phyloP scores from a whole-genome alignment of 2,888 invertebrate species.

The Idaea dimidiata region DNA sequence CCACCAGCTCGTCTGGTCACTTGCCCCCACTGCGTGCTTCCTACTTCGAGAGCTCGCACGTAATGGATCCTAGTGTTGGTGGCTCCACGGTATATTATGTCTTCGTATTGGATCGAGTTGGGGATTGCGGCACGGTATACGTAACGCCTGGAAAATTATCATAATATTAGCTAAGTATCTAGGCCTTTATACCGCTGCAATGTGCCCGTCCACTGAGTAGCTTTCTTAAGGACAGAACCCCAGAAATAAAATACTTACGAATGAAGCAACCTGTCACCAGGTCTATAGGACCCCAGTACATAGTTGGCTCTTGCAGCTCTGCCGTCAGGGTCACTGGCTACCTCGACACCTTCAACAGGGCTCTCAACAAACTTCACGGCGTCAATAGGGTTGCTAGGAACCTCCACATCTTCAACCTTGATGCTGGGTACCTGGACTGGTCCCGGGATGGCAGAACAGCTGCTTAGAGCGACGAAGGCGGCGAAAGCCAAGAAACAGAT shows the following conservation, averaged over 20 bases:
- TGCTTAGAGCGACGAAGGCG: not conserved
- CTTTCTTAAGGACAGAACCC: too few species aligned
- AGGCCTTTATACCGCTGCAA: too few species aligned
- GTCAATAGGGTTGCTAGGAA: not conserved
- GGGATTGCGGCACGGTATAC: not conserved
- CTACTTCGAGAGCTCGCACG: not conserved
- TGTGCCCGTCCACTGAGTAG: too few species aligned
- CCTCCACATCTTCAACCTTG: not conserved
- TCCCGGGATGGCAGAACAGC: not conserved
- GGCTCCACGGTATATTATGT: not conserved
- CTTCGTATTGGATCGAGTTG: not conserved
- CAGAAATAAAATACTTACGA: not conserved
- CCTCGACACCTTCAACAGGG: not conserved
- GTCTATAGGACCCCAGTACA: not conserved
- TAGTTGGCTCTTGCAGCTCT: not conserved
- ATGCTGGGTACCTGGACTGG: not conserved
- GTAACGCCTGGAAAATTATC: not conserved
- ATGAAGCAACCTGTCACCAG: not conserved
- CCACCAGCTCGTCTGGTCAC: not conserved
- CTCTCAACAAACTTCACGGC: not conserved
- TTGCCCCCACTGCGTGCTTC: not conserved
- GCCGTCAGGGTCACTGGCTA: not conserved
- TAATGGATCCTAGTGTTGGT: not conserved
- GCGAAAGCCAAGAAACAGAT: not conserved
- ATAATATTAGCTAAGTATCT: not conserved